Base-by-base conservation (phyloP, 2,888 invertebrate species). In the Stomorhina lunata region DNA sequence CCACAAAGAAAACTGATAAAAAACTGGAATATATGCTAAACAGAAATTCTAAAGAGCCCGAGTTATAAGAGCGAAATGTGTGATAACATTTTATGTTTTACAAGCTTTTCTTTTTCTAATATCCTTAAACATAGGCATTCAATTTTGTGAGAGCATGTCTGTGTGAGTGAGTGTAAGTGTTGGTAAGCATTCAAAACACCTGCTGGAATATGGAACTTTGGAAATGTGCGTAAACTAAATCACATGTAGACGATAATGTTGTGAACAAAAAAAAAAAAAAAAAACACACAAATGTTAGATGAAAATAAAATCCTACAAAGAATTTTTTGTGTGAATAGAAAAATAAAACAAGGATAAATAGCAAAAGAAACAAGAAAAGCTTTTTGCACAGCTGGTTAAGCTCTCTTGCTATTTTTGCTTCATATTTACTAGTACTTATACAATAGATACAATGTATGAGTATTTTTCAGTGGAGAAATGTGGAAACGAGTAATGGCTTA, bases 161-260 rank as follows among this genome's bases (percentile, higher is more conserved):
- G 20, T 5, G 34, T 25, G 25, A 15, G 59, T 17, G 32, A 32
- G 32, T 25, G 12, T 66, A 77, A 48, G 48, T 57, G 48, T 66
- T n/a, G n/a, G n/a, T n/a, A n/a, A n/a, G 57, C 17, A 12, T 50
- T 15, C 7, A 84, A 85, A 83, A 78, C 84, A 84, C 82, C 84
- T 84, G 84, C 85, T 83, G 83, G 84, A 85, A 85, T 84, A 82
- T 85, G 85, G 85, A 85, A 85, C 85, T 84, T 85, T 84, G 84
- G 84, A 85, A 84, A 68, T 80, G 77, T 82, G 76, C 80, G 72
- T 78, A 65, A 75, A 75, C 55, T 25, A 17, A 43, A 73, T 82
- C 82, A 82, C 82, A 82, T 82, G 82, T 66, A 82, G 48, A 73
- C 20, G 4, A n/a, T n/a, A 22, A 10, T 50, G 68, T 5, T 66